phyloP scores from a whole-genome alignment of 2,113 vertebrate genomes.

The Rhea americana region DNA sequence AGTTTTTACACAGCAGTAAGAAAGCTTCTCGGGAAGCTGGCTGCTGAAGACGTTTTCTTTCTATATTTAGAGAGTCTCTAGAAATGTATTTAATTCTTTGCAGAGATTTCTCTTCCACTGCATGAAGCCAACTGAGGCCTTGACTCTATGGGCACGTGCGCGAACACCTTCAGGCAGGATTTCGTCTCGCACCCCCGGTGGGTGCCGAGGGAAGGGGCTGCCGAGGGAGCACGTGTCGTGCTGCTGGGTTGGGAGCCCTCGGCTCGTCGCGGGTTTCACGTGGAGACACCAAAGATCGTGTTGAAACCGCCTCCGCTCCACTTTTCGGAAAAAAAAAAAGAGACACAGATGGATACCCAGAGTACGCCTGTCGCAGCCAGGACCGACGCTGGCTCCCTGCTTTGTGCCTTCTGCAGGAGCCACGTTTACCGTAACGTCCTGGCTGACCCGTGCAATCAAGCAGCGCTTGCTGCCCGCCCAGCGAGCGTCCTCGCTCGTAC shows the following conservation, averaged over 20 bases:
- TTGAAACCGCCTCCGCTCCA: no score
- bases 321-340: background rate
- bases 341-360: background rate
- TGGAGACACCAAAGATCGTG: background rate
- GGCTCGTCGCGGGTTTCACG: background rate
- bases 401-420: background rate
- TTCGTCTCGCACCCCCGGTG: no score
- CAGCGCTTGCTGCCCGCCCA: background rate
- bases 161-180: no score
- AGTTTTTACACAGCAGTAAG: background rate
- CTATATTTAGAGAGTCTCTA: background rate
- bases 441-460: background rate
- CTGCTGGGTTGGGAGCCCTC: background rate
- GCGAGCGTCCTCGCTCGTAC: background rate
- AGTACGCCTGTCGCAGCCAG: background rate
- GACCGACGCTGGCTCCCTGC: background rate
- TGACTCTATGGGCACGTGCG: no score
- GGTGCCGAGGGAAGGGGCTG: no score
- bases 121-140: background rate
- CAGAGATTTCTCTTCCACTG: background rate
- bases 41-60: background rate
- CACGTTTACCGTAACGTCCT: accelerated
- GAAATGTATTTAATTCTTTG: background rate
- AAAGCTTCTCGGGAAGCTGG: background rate
- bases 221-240: background rate